Conservation (phyloP, 2,888 invertebrate genomes). For the Artemia sinica region DNA sequence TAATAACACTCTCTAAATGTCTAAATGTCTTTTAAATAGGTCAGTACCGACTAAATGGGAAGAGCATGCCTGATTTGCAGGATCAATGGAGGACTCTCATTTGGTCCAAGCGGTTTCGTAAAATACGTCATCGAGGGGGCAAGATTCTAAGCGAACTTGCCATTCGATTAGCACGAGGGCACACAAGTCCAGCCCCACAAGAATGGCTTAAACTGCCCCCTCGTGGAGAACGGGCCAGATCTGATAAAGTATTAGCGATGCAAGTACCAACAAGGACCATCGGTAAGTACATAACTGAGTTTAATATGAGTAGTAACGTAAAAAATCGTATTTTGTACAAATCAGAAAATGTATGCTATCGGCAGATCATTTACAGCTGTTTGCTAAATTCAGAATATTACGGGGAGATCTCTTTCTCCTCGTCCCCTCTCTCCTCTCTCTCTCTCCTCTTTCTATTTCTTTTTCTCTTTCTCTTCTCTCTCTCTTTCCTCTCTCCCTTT, state of each 20-base stretch:
- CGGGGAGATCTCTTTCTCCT: too few relatives aligned
- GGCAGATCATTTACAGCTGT: too few relatives aligned
- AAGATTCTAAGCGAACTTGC: background rate
- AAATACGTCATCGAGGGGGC: background rate
- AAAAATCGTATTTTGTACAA: too few relatives aligned
- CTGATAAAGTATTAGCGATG: background rate
- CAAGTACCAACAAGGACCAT: background rate
- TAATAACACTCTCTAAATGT: too few relatives aligned
- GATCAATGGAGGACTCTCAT: constrained; percentile 2
- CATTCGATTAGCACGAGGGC: constrained; percentile 1
- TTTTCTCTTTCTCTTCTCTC: too few relatives aligned
- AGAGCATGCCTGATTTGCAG: background rate
- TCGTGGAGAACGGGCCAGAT: constrained; percentile 4
- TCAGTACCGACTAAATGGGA: background rate
- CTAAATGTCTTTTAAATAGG: background rate
- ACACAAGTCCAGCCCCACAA: background rate
- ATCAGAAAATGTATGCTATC: too few relatives aligned
- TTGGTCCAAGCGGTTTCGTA: constrained; percentile 1
- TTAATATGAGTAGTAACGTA: too few relatives aligned
- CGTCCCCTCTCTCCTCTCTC: too few relatives aligned
- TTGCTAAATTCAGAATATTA: too few relatives aligned
- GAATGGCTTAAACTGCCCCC: background rate
- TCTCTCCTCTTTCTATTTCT: too few relatives aligned
- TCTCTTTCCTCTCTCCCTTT: too few relatives aligned
- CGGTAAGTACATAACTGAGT: background rate